Evolutionary conservation across 1,140 invertebrate genomes (phyloP).

Genomic region (Ips nitidus): DNA sequence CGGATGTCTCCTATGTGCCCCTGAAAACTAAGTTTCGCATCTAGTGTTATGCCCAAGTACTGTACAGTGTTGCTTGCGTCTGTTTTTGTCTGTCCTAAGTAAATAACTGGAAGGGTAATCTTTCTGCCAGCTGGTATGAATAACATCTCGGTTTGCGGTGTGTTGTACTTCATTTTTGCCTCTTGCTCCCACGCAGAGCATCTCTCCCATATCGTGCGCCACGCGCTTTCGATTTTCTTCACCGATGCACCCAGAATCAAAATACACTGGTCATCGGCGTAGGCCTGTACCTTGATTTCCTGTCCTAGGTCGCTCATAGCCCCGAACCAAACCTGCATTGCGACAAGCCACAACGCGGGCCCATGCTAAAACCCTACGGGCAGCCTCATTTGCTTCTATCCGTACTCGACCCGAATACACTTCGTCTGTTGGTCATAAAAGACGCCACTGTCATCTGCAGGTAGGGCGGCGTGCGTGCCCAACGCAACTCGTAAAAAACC

Average conservation of each 20-base stretch:
- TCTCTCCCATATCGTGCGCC: conserved; percentile 9
- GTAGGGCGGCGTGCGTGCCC: too few species aligned
- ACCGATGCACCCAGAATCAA: conserved; percentile 27
- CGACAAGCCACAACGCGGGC: conserved; percentile 36
- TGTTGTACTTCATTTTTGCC: conserved; percentile 30
- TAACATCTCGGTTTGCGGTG: conserved; percentile 34
- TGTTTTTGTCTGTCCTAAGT: too few species aligned
- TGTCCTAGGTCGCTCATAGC: conserved; percentile 19
- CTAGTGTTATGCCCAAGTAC: too few species aligned
- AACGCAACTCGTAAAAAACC: too few species aligned
- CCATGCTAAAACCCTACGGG: conserved; percentile 41
- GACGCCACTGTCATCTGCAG: too few species aligned
- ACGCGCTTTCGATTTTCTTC: conserved; percentile 23
- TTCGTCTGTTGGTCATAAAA: too few species aligned
- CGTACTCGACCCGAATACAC: too few species aligned
- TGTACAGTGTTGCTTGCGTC: too few species aligned
- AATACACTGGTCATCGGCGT: conserved; percentile 33
- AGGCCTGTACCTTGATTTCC: conserved; percentile 27
- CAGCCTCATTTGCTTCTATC: too few species aligned
- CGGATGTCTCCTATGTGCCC: too few species aligned
- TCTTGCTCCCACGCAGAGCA: conserved; percentile 1
- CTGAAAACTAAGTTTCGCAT: too few species aligned
- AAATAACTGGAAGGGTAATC: conserved; percentile 30
- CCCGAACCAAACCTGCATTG: conserved; percentile 36
- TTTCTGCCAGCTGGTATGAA: conserved; percentile 12